These are phyloP conservation scores for Galerucella pusilla DNA, from an alignment of 2,888 invertebrate genomes.

Conservation along the genomic window DNA sequence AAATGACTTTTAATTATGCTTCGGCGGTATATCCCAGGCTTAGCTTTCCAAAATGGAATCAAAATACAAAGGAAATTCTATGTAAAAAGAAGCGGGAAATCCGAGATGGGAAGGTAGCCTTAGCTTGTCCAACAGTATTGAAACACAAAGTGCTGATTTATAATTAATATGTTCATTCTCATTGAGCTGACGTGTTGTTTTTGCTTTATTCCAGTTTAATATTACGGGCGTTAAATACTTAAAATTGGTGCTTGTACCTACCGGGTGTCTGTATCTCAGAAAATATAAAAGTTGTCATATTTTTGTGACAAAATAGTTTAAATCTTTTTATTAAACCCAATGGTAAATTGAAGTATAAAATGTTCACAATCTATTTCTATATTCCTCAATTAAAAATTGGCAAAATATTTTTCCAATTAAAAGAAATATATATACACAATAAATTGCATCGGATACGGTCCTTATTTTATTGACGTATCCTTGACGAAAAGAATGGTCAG, in stretches of 20 bases:
- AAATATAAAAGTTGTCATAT: too few species aligned
- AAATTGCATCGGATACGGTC: constrained; percentile 23
- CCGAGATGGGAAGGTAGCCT: constrained; percentile 3
- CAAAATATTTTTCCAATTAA: too few species aligned
- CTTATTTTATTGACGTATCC: constrained; percentile 43
- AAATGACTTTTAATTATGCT: constrained; percentile 8
- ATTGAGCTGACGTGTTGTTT: constrained; percentile 35
- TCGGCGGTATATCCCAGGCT: constrained; percentile 1
- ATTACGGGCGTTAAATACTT: background rate
- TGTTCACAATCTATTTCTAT: too few species aligned
- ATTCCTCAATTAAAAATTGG: too few species aligned
- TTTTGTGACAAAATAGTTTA: too few species aligned
- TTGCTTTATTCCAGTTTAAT: constrained; percentile 16
- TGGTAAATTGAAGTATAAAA: too few species aligned
- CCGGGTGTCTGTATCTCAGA: too few species aligned
- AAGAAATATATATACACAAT: background rate
- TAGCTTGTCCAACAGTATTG: constrained; percentile 47
- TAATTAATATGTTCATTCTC: constrained; percentile 53
- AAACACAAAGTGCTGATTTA: constrained; percentile 54
- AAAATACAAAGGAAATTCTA: constrained; percentile 10
- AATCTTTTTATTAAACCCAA: too few species aligned
- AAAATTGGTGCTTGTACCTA: background rate
- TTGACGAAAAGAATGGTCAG: constrained; percentile 60
- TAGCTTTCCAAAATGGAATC: constrained; percentile 9
- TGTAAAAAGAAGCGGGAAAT: constrained; percentile 11